A percentile compares a stretch with the other conserved stretches of the same genome.
These are phyloP conservation scores for Tympanuchus pallidicinctus DNA, from an alignment of 2,113 vertebrate genomes.

Conservation along the genomic window DNA sequence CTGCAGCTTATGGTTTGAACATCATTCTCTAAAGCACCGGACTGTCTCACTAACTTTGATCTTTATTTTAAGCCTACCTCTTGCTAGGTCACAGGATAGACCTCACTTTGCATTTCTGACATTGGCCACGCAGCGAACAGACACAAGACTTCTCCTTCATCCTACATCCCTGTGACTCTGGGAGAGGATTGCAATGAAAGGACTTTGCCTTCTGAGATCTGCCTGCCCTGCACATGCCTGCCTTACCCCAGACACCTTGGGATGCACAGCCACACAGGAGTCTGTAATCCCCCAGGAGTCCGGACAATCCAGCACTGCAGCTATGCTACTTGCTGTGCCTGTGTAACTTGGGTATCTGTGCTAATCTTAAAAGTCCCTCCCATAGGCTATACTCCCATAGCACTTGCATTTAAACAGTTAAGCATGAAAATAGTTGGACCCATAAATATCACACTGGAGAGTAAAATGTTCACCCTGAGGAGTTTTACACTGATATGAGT, in stretches of 20 bases:
- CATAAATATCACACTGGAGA: conserved; percentile 41
- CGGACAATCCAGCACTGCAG: neutral
- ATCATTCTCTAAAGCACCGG: neutral
- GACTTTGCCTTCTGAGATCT: neutral
- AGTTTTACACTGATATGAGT: neutral
- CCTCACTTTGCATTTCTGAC: neutral
- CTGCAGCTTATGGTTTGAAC: neutral
- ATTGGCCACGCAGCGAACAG: neutral
- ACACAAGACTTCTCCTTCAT: neutral
- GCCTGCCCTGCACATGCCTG: neutral
- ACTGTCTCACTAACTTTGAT: neutral
- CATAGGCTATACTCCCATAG: neutral
- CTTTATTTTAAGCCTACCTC: neutral
- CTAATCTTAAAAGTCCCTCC: conserved; percentile 24
- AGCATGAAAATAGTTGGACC: conserved; percentile 20
- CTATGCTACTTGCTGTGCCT: neutral
- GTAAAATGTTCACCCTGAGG: neutral
- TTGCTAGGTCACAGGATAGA: neutral
- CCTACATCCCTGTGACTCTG: neutral
- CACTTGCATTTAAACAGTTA: neutral
- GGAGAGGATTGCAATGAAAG: neutral
- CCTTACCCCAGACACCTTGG: neutral
- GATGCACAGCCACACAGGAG: accelerated
- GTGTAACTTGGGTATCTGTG: neutral
- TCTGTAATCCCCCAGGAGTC: neutral